Conservation (phyloP, 2,888 invertebrate genomes). For the Caenorhabditis sp. region DNA sequence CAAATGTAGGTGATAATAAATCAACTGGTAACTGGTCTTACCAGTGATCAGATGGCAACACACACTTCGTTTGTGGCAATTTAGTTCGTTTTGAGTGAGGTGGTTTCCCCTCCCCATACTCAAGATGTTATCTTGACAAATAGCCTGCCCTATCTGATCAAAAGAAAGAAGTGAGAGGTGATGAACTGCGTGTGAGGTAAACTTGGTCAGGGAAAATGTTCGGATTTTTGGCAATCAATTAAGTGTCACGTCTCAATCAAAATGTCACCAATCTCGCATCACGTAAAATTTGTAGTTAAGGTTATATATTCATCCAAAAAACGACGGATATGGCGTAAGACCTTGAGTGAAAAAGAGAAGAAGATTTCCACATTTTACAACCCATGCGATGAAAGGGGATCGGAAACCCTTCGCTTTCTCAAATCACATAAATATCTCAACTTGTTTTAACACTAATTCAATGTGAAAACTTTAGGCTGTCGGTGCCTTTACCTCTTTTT, state of each 20-base stretch:
- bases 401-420: too few relatives aligned
- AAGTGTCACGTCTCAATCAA: conserved; percentile 19
- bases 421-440: conserved; percentile 43
- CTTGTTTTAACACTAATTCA: conserved; percentile 33
- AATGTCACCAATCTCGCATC: not conserved
- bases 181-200: conserved; percentile 19
- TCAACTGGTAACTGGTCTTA: conserved; percentile 49
- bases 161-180: not conserved
- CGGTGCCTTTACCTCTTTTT: conserved; percentile 20
- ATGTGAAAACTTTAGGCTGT: conserved; percentile 31
- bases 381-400: too few relatives aligned
- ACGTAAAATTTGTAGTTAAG: not conserved
- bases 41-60: conserved; percentile 7
- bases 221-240: not conserved
- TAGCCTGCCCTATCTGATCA: conserved; percentile 22
- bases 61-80: not conserved
- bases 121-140: conserved; percentile 21
- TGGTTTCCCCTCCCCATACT: not conserved
- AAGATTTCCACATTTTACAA: not conserved
- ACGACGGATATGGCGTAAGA: not conserved
- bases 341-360: conserved; percentile 17
- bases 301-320: conserved; percentile 1
- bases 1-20: conserved; percentile 54
- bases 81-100: not conserved
- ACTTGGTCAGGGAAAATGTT: not conserved